phyloP scores from a whole-genome alignment of 2,888 invertebrate species.

The Caenorhabditis sp. region DNA sequence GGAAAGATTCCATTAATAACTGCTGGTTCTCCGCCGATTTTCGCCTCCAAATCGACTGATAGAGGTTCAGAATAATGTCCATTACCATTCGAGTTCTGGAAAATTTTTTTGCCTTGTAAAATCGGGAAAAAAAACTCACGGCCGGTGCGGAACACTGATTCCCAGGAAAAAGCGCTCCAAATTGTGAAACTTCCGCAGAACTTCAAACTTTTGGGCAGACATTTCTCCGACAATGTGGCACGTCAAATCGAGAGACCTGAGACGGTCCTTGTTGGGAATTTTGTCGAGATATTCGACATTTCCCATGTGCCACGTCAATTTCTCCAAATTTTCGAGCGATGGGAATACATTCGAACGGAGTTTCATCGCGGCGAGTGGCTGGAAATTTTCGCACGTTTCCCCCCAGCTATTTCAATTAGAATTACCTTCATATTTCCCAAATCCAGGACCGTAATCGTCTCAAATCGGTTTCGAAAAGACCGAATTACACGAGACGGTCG shows the following conservation, averaged over 20 bases:
- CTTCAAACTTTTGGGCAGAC: not conserved
- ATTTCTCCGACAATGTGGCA: constrained; percentile 23
- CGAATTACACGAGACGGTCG: constrained; percentile 59
- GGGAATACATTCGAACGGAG: constrained; percentile 52
- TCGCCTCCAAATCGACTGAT: constrained; percentile 59
- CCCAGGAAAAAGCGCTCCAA: constrained; percentile 49
- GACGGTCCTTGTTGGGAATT: constrained; percentile 29
- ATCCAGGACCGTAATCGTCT: constrained; percentile 46
- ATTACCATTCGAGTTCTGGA: constrained; percentile 54
- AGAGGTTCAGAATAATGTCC: constrained; percentile 52
- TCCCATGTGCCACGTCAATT: constrained; percentile 56
- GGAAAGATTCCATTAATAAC: constrained; percentile 17
- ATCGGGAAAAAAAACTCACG: constrained; percentile 36
- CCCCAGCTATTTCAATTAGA: not conserved
- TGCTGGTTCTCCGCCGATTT: constrained; percentile 15
- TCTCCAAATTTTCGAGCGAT: constrained; percentile 31
- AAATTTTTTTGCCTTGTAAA: not conserved
- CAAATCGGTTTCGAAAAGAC: constrained; percentile 40
- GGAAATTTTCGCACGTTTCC: not conserved
- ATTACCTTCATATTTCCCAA: constrained; percentile 49
- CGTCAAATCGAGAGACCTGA: constrained; percentile 41
- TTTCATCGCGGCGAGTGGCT: constrained; percentile 21
- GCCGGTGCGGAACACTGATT: constrained; percentile 39
- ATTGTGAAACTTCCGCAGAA: constrained; percentile 45
- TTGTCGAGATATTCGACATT: constrained; percentile 24